phyloP scores from a whole-genome alignment of 1,140 invertebrate genomes.

The Polypedilum vanderplanki region DNA sequence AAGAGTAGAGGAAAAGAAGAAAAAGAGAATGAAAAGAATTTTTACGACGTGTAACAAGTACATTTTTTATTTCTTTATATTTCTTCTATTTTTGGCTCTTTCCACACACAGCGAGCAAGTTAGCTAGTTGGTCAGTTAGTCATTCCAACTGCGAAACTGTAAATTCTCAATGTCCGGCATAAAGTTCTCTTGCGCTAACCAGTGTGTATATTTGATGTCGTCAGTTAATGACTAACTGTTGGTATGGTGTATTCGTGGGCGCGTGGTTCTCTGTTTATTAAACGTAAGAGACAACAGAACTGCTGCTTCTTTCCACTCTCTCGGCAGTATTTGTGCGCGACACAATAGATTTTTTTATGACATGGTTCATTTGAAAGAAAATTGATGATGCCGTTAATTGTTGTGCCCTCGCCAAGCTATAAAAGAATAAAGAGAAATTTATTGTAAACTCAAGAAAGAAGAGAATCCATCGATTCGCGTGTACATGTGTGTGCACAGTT shows the following conservation, averaged over 20 bases:
- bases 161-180: background rate
- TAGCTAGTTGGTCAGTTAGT: too few species aligned
- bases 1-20: background rate
- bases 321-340: background rate
- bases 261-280: background rate
- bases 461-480: background rate
- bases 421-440: background rate
- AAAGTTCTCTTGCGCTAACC: background rate
- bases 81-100: conserved; percentile 20
- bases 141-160: conserved; percentile 8
- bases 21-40: background rate
- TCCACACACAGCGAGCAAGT: background rate
- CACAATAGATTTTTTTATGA: conserved; percentile 14
- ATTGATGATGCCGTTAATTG: conserved; percentile 17
- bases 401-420: background rate
- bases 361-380: conserved; percentile 18
- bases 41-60: conserved; percentile 26
- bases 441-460: background rate
- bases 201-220: background rate
- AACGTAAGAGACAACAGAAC: too few species aligned
- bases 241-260: background rate
- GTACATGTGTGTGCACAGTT: background rate
- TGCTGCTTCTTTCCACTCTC: background rate
- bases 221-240: conserved; percentile 5
- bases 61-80: background rate